phyloP scores from a whole-genome alignment of 1,140 invertebrate genomes.

The Pachyrhynchus sulphureomaculatus region DNA sequence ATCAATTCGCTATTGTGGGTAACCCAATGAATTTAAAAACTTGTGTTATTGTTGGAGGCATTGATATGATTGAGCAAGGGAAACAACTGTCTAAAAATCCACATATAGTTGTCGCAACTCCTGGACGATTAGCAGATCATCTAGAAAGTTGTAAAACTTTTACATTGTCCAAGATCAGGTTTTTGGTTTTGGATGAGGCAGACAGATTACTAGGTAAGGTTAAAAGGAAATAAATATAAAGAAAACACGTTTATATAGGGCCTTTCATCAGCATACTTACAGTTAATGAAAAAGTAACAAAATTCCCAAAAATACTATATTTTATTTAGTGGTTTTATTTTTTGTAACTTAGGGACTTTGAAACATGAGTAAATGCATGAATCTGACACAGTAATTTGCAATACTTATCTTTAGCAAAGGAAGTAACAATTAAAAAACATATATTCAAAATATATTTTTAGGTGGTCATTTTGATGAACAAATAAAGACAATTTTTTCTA shows the following conservation, averaged over 20 bases:
- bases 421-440: no score
- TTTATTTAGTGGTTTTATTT: no score
- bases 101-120: conserved; percentile 93
- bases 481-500: conserved; percentile 78
- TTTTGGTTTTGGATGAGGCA: conserved; percentile 90
- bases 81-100: conserved; percentile 82
- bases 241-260: no score
- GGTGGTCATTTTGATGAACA: conserved; percentile 76
- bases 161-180: conserved; percentile 77
- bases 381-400: no score
- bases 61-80: conserved; percentile 90
- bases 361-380: no score
- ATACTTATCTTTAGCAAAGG: no score
- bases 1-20: conserved; percentile 88
- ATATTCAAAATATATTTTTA: conserved; percentile 9
- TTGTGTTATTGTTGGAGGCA: conserved; percentile 87
- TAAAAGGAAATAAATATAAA: no score
- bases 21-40: conserved; percentile 82
- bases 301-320: no score
- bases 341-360: no score
- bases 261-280: no score
- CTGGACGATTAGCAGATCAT: conserved; percentile 87
- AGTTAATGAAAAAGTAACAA: no score
- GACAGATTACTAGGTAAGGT: conserved; percentile 61
- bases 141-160: conserved; percentile 82